Evolutionary conservation across 30 jellyfish, hydroid and myxozoan species (phyloP).

Genomic region (Sanderia malayensis): DNA sequence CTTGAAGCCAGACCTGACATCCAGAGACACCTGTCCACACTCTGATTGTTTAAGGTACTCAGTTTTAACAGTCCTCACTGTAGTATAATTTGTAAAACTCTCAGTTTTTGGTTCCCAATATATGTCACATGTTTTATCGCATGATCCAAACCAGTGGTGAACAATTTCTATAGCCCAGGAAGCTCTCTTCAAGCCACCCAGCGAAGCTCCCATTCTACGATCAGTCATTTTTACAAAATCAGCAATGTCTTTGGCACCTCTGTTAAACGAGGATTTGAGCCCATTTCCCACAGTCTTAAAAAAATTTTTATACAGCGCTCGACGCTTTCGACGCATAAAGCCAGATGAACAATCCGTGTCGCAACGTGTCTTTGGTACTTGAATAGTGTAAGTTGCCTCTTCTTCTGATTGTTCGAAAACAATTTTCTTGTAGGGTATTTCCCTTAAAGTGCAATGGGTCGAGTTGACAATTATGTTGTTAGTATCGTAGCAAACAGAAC

Average conservation of each 20-base stretch:
- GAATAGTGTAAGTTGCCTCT: neutral
- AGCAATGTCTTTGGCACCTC: conserved; percentile 2
- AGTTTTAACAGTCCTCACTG: conserved; percentile 5
- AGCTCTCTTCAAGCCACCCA: conserved; percentile 38
- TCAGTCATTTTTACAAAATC: conserved; percentile 21
- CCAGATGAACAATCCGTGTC: conserved; percentile 56
- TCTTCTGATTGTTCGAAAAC: conserved; percentile 12
- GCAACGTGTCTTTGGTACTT: conserved; percentile 17
- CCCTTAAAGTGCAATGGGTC: conserved; percentile 27
- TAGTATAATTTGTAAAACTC: conserved; percentile 13
- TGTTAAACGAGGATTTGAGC: neutral
- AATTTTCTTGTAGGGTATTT: neutral
- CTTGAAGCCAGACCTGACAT: conserved; percentile 33
- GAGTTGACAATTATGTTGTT: conserved; percentile 11
- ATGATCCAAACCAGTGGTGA: conserved; percentile 56
- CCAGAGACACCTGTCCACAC: conserved; percentile 19
- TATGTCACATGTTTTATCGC: conserved; percentile 40
- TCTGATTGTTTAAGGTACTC: conserved; percentile 13
- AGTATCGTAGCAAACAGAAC: conserved; percentile 26
- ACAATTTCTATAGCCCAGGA: conserved; percentile 52
- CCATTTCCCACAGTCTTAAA: neutral
- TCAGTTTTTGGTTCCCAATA: conserved; percentile 16
- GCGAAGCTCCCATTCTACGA: conserved; percentile 31
- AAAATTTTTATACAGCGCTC: too few relatives aligned
- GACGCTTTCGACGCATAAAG: conserved; percentile 41